Conservation (phyloP, 1,140 invertebrate genomes). For the Drosophila varians region DNA sequence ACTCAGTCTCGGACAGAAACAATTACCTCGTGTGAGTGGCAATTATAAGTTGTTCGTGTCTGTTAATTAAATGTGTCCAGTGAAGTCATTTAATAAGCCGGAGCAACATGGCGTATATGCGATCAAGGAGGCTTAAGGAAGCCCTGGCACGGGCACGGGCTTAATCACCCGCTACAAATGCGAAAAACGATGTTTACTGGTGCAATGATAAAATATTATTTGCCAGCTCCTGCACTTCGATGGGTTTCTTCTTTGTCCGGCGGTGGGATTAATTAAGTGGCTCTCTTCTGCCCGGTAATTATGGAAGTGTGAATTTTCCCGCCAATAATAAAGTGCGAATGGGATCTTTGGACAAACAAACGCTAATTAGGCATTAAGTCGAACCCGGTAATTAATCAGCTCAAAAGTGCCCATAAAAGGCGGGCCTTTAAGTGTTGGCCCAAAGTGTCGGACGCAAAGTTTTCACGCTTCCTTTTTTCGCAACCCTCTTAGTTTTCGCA, state of each 20-base stretch:
- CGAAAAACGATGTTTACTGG: background rate
- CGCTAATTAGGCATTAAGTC: slow-evolving; percentile 53
- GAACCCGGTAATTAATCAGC: slow-evolving; percentile 62
- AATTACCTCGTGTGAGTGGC: slow-evolving; percentile 58
- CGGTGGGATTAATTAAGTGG: slow-evolving; percentile 51
- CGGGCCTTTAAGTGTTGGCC: slow-evolving; percentile 33
- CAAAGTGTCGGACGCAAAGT: slow-evolving; percentile 30
- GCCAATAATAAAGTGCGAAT: slow-evolving; percentile 33
- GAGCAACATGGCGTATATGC: slow-evolving; percentile 48
- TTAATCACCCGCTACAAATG: slow-evolving; percentile 8
- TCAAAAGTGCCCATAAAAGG: slow-evolving; percentile 65
- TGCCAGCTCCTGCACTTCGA: background rate
- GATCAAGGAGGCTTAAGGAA: slow-evolving; percentile 18
- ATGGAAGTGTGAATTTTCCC: slow-evolving; percentile 57
- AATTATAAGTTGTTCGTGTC: slow-evolving; percentile 80
- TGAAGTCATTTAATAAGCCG: slow-evolving; percentile 76
- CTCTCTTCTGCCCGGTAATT: slow-evolving; percentile 30
- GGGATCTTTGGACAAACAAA: slow-evolving; percentile 30
- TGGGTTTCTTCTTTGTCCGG: slow-evolving; percentile 1
- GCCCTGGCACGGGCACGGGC: slow-evolving; percentile 13
- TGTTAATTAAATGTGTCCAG: slow-evolving; percentile 81
- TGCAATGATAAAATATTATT: slow-evolving; percentile 16
- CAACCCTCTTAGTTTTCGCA: slow-evolving; percentile 5
- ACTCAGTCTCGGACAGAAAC: slow-evolving; percentile 47
- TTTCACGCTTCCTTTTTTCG: slow-evolving; percentile 4